Percentiles rank a stretch among this genome's conserved stretches.
Evolutionary conservation across 2,113 vertebrate species (phyloP).

Genomic region (Perognathus longimembris): DNA sequence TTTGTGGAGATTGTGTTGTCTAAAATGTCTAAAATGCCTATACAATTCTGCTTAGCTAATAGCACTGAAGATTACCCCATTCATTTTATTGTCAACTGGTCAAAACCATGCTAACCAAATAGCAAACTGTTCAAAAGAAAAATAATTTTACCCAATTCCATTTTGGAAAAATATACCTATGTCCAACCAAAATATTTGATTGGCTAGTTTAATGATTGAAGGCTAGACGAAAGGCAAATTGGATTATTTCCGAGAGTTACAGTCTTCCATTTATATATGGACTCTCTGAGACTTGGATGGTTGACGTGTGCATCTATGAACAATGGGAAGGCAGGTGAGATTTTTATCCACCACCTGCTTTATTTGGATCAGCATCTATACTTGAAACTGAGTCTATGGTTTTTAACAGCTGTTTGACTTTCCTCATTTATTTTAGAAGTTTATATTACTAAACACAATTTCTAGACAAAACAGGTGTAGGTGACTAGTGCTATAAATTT

Average conservation of each 20-base stretch:
- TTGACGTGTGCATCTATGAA: conserved; percentile 63
- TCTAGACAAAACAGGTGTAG: conserved; percentile 58
- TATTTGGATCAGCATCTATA: conserved; percentile 61
- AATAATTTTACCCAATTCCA: background rate
- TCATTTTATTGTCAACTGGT: conserved; percentile 5
- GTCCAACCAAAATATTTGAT: background rate
- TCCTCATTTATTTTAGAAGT: conserved; percentile 35
- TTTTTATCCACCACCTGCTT: conserved; percentile 70
- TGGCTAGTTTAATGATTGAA: background rate
- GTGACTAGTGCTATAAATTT: conserved; percentile 45
- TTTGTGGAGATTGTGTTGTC: background rate
- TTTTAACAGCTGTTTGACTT: conserved; percentile 66
- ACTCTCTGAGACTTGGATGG: background rate
- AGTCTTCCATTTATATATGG: background rate
- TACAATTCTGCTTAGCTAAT: conserved; percentile 29
- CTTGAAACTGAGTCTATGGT: conserved; percentile 62
- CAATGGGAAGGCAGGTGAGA: conserved; percentile 65
- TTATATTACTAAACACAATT: conserved; percentile 57
- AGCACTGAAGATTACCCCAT: background rate
- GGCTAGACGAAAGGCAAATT: background rate
- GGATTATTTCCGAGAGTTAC: background rate
- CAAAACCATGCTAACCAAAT: conserved; percentile 8
- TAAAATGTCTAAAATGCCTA: conserved; percentile 31
- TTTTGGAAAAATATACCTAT: background rate
- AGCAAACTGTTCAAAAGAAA: conserved; percentile 21